Conservation (phyloP, 2,113 vertebrate genomes). For the Butastur rufipennis region DNA sequence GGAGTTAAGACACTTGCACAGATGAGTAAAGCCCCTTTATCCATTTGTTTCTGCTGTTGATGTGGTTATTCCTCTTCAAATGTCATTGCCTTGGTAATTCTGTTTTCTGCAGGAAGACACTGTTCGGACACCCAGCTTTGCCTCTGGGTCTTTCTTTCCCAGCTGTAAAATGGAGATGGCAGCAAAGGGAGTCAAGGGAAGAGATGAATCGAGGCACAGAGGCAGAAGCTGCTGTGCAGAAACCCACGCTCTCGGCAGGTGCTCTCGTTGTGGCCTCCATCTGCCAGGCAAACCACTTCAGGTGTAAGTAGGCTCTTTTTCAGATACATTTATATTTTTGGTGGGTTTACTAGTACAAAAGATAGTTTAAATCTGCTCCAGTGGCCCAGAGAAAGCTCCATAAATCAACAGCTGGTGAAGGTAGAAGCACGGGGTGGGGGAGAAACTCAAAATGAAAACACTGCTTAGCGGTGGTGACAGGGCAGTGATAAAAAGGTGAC, state of each 20-base stretch:
- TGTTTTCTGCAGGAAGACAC: not conserved
- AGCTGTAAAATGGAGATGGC: not conserved
- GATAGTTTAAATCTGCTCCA: not conserved
- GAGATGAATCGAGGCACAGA: not conserved
- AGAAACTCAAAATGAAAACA: not conserved
- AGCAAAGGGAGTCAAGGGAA: not conserved
- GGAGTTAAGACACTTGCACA: not conserved
- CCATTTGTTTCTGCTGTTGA: not conserved
- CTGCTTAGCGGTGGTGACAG: not conserved
- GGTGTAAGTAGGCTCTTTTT: not conserved
- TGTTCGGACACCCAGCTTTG: not conserved
- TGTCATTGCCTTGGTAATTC: not conserved
- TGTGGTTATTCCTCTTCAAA: not conserved
- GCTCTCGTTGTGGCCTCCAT: not conserved
- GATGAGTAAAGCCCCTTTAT: not conserved
- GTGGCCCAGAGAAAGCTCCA: not conserved
- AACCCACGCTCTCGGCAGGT: not conserved
- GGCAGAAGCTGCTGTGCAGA: not conserved
- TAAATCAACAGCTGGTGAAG: slow-evolving; percentile 30
- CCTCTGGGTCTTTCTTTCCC: not conserved
- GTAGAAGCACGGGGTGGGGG: not conserved
- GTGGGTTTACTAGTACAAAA: not conserved
- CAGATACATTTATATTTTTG: not conserved
- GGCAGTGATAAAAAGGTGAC: slow-evolving; percentile 55
- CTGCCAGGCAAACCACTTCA: not conserved